Conservation (phyloP, 1,140 invertebrate genomes). For the Bombus haemorrhoidalis region DNA sequence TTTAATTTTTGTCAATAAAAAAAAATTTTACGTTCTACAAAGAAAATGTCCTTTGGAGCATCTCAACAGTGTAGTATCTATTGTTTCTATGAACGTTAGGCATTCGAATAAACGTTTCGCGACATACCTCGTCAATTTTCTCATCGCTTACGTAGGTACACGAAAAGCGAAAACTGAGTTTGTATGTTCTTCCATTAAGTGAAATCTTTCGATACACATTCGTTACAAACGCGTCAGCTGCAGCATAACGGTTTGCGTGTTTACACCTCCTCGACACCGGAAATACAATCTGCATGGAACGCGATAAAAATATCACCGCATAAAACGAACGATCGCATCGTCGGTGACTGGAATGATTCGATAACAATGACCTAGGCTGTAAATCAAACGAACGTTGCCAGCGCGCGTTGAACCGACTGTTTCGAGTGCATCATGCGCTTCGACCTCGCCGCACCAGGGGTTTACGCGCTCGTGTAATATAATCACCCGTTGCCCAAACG, state of each 20-base stretch:
- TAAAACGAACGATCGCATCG: constrained; percentile 3
- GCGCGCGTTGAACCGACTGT: not conserved
- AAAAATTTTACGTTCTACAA: too few relatives aligned
- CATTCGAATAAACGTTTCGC: not conserved
- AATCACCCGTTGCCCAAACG: constrained; percentile 35
- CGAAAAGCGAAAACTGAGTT: not conserved
- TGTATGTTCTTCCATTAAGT: not conserved
- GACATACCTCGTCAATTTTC: not conserved
- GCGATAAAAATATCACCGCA: constrained; percentile 6
- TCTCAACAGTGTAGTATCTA: not conserved
- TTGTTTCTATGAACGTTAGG: not conserved
- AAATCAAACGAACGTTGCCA: constrained; percentile 33
- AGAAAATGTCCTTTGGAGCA: too few relatives aligned
- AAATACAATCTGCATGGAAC: not conserved
- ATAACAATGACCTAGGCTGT: constrained; percentile 38
- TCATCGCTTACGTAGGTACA: not conserved
- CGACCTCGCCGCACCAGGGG: too few relatives aligned
- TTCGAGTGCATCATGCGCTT: constrained; percentile 8
- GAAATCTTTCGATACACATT: not conserved
- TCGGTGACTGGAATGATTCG: constrained; percentile 26
- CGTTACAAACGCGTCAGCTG: not conserved
- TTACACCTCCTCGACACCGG: not conserved
- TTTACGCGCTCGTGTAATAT: constrained; percentile 17
- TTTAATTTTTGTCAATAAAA: too few relatives aligned
- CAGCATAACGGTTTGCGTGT: not conserved